A percentile compares a stretch with the other conserved stretches of the same genome.
Evolutionary conservation across 1,140 invertebrate genomes (phyloP).

Genomic region (Condylostylus longicornis): DNA sequence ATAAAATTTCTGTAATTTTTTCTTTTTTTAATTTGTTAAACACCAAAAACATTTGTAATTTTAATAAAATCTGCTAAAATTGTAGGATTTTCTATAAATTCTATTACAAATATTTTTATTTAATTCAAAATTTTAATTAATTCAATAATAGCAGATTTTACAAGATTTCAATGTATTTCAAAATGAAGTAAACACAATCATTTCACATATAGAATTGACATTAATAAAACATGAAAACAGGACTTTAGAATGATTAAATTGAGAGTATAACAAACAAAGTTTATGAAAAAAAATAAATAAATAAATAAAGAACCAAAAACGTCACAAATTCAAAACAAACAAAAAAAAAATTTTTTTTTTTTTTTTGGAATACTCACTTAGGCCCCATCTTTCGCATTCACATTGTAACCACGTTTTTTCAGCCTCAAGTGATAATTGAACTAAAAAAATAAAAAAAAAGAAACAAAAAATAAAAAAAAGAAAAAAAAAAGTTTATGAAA

Average conservation of each 20-base stretch:
- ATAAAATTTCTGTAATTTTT: too few species aligned
- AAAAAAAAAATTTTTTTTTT: not conserved
- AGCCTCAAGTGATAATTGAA: slow-evolving; percentile 67
- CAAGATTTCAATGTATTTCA: too few species aligned
- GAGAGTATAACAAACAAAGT: not conserved
- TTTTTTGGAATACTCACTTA: slow-evolving; percentile 38
- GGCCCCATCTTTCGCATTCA: slow-evolving; percentile 72
- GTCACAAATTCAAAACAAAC: not conserved
- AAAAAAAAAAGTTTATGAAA: too few species aligned
- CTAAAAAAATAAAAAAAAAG: slow-evolving; percentile 41
- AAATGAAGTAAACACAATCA: not conserved
- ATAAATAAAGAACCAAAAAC: not conserved
- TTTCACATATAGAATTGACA: not conserved
- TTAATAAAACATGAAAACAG: not conserved
- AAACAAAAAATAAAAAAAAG: too few species aligned
- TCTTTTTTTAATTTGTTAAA: too few species aligned
- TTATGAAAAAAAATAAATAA: slow-evolving; percentile 2
- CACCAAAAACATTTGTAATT: too few species aligned
- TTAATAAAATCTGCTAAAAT: too few species aligned
- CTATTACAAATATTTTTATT: too few species aligned
- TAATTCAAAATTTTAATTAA: too few species aligned
- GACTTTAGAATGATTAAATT: not conserved
- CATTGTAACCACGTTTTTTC: slow-evolving; percentile 78
- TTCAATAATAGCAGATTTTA: too few species aligned
- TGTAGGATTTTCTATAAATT: too few species aligned